These are phyloP conservation scores for Trinorchestia longiramus DNA, from an alignment of 1,140 invertebrate genomes.

Conservation along the genomic window DNA sequence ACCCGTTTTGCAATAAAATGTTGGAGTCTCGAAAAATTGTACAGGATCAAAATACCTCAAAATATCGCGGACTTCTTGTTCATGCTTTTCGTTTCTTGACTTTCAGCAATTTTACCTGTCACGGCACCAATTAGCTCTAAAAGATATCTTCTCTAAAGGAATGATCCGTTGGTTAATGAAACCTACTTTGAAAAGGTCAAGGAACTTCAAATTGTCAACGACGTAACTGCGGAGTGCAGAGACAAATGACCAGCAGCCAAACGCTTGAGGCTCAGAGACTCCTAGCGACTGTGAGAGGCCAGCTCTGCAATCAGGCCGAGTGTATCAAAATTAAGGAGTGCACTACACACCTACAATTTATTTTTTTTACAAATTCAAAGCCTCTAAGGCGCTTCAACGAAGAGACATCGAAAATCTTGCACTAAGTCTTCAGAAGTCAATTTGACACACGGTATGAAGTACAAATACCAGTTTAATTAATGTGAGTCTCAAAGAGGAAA, in stretches of 20 bases:
- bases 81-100: background rate
- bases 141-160: background rate
- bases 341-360: too few species aligned
- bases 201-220: background rate
- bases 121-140: background rate
- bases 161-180: background rate
- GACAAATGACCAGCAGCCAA: background rate
- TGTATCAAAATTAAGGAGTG: background rate
- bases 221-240: background rate
- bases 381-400: background rate
- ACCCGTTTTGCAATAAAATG: background rate
- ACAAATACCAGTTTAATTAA: background rate
- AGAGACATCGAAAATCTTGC: background rate
- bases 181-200: conserved; percentile 17
- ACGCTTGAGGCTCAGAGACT: background rate
- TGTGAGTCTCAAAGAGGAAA: background rate
- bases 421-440: background rate
- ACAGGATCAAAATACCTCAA: background rate
- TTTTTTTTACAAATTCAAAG: background rate
- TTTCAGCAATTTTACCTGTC: background rate
- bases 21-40: background rate
- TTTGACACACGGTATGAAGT: background rate
- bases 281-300: background rate
- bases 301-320: background rate
- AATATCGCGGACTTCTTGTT: background rate